A percentile compares a stretch with the other conserved stretches of the same genome.
Evolutionary conservation across 2,113 vertebrate species (phyloP).

Genomic region (Myrmecophaga tridactyla): DNA sequence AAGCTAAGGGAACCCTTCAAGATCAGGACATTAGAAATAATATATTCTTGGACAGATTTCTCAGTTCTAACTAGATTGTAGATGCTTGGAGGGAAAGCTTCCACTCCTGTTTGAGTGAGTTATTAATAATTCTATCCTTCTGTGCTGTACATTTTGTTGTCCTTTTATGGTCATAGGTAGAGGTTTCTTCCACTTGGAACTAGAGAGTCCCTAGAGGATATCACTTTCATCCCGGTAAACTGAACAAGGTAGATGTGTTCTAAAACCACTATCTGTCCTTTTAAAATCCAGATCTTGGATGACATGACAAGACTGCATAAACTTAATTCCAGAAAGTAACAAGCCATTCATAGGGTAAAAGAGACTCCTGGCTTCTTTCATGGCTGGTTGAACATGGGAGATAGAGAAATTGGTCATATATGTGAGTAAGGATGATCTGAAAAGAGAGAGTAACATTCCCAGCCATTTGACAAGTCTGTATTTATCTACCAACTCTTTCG

Average conservation of each 20-base stretch:
- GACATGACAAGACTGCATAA: too few species aligned
- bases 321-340: too few species aligned
- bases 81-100: background rate
- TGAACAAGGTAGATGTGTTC: background rate
- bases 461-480: too few species aligned
- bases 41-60: background rate
- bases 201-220: background rate
- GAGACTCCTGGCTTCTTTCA: too few species aligned
- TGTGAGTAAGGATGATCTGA: too few species aligned
- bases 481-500: too few species aligned
- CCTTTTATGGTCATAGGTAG: background rate
- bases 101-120: background rate
- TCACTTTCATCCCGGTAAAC: background rate
- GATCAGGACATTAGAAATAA: background rate
- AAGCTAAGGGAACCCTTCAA: accelerated
- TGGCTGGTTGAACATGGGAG: too few species aligned
- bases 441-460: too few species aligned
- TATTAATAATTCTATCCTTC: background rate
- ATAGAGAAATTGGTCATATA: too few species aligned
- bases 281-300: background rate
- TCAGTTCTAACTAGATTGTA: background rate
- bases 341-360: too few species aligned
- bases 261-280: background rate
- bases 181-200: background rate
- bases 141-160: background rate